Evolutionary conservation across 2,888 invertebrate genomes (phyloP).

Genomic region (Polymixis flavicincta): DNA sequence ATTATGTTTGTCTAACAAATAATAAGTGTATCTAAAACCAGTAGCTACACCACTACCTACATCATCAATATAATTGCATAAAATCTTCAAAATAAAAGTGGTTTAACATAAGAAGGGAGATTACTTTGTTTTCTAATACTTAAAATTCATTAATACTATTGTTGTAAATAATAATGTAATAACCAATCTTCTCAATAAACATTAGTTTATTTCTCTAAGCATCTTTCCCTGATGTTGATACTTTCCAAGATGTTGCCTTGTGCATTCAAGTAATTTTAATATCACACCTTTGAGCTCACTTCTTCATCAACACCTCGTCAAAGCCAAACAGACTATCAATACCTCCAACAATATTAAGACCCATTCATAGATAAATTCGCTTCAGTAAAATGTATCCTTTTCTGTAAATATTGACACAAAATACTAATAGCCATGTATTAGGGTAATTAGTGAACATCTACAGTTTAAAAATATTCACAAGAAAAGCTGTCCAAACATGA

Average conservation of each 20-base stretch:
- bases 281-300: constrained; percentile 59
- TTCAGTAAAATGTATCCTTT: constrained; percentile 4
- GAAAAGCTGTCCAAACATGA: constrained; percentile 59
- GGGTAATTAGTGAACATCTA: constrained; percentile 35
- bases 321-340: constrained; percentile 29
- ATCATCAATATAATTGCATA: constrained; percentile 31
- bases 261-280: constrained; percentile 52
- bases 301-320: constrained; percentile 26
- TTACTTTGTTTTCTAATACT: constrained; percentile 5
- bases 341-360: constrained; percentile 24
- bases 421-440: constrained; percentile 21
- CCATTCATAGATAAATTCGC: constrained; percentile 15
- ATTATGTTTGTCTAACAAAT: constrained; percentile 33
- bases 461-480: constrained; percentile 37
- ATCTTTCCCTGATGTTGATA: constrained; percentile 42
- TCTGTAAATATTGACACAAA: constrained; percentile 49
- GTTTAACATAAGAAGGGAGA: background rate
- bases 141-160: background rate
- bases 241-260: constrained; percentile 46
- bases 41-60: constrained; percentile 38
- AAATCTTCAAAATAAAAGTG: constrained; percentile 23
- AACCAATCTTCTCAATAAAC: constrained; percentile 17
- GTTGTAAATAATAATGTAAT: constrained; percentile 10
- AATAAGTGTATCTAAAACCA: constrained; percentile 50
- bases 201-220: constrained; percentile 43